Evolutionary conservation across 1,140 invertebrate genomes (phyloP).

Genomic region (Branchinecta lindahli): DNA sequence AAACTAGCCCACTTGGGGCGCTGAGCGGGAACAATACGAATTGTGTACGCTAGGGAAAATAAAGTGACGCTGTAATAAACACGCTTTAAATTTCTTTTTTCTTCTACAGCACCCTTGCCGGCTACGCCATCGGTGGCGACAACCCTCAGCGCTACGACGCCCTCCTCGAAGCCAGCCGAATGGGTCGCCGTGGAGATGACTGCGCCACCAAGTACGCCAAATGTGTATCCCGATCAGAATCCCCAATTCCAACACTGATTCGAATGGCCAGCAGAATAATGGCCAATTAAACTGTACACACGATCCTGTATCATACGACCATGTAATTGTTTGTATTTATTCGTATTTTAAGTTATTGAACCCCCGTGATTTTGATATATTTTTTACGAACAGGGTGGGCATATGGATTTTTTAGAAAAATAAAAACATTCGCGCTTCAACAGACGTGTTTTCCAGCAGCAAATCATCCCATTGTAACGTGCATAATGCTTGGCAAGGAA

Average conservation of each 20-base stretch:
- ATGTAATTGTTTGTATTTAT: too few relatives aligned
- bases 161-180: constrained; percentile 62
- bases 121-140: constrained; percentile 19
- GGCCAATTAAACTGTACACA: constrained; percentile 3
- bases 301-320: too few relatives aligned
- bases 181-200: constrained; percentile 63
- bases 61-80: background rate
- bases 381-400: background rate
- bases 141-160: constrained; percentile 35
- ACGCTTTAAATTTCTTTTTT: background rate
- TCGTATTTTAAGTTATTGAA: too few relatives aligned
- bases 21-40: too few relatives aligned
- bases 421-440: too few relatives aligned
- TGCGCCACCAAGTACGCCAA: constrained; percentile 53
- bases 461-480: too few relatives aligned
- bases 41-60: too few relatives aligned
- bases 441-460: too few relatives aligned
- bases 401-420: background rate
- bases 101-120: constrained; percentile 16
- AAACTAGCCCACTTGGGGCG: too few relatives aligned
- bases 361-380: background rate
- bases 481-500: too few relatives aligned
- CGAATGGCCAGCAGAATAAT: constrained; percentile 17
- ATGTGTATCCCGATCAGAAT: constrained; percentile 17
- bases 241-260: constrained; percentile 16